phyloP scores from a whole-genome alignment of 1,140 invertebrate genomes.

The Camponotus floridanus region DNA sequence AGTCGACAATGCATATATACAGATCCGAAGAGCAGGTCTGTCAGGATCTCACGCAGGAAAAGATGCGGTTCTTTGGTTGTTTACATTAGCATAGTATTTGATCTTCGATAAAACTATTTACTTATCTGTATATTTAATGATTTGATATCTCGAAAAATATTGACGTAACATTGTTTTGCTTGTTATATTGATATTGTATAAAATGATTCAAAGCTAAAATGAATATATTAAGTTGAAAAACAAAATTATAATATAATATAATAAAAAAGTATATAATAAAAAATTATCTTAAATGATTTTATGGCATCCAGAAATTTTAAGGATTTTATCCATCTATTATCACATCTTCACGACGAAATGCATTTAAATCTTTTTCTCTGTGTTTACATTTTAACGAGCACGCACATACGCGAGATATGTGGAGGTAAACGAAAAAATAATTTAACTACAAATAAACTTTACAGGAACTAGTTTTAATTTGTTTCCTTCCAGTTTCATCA shows the following conservation, averaged over 20 bases:
- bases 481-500: neutral
- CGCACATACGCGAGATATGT: neutral
- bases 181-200: constrained; percentile 5
- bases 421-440: neutral
- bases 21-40: neutral
- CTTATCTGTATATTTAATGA: constrained; percentile 57
- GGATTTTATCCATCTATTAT: too few relatives aligned
- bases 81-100: constrained; percentile 41
- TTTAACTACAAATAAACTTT: neutral
- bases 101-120: constrained; percentile 28
- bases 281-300: too few relatives aligned
- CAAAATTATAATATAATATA: too few relatives aligned
- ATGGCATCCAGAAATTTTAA: too few relatives aligned
- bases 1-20: neutral
- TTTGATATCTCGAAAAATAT: constrained; percentile 62
- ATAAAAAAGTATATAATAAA: too few relatives aligned
- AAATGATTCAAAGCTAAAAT: neutral
- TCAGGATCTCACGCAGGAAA: constrained; percentile 49
- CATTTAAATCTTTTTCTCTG: neutral
- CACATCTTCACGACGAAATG: too few relatives aligned
- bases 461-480: neutral
- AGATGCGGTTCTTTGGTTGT: constrained; percentile 33
- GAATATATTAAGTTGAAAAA: too few relatives aligned
- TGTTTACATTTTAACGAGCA: neutral
- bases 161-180: constrained; percentile 46